These are phyloP conservation scores for Saturnia japonica DNA, from an alignment of 2,888 invertebrate species.

Conservation along the genomic window DNA sequence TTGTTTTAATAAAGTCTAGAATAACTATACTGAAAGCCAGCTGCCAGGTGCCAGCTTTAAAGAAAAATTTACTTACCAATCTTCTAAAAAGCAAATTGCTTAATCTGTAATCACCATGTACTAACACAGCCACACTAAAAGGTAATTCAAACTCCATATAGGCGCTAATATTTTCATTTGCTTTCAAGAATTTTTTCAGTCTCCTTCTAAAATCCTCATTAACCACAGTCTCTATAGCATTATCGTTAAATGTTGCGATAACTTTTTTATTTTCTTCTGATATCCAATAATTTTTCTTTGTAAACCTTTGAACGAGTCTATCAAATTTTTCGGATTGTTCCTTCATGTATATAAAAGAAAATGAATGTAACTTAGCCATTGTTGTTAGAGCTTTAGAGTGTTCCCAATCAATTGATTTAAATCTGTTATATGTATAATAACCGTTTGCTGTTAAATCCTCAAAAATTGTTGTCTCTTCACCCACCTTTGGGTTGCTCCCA, in stretches of 20 bases:
- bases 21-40: too few relatives aligned
- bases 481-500: slow-evolving; percentile 23
- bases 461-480: slow-evolving; percentile 29
- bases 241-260: background rate
- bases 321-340: slow-evolving; percentile 9
- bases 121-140: background rate
- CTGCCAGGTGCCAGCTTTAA: background rate
- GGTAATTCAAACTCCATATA: background rate
- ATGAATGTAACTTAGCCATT: slow-evolving; percentile 30
- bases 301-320: background rate
- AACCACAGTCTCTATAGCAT: background rate
- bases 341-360: slow-evolving; percentile 8
- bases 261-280: background rate
- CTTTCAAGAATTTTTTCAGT: background rate
- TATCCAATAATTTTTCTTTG: background rate
- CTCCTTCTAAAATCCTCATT: slow-evolving; percentile 10
- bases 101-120: slow-evolving; percentile 17
- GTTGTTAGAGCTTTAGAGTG: slow-evolving; percentile 36
- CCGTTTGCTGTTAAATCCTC: slow-evolving; percentile 32
- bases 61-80: slow-evolving; percentile 26
- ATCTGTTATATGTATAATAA: slow-evolving; percentile 35
- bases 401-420: slow-evolving; percentile 35
- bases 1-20: too few relatives aligned
- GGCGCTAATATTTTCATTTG: background rate
- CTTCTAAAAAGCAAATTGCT: slow-evolving; percentile 21